phyloP scores from a whole-genome alignment of 2,888 invertebrate genomes.

The Diploptera punctata region DNA sequence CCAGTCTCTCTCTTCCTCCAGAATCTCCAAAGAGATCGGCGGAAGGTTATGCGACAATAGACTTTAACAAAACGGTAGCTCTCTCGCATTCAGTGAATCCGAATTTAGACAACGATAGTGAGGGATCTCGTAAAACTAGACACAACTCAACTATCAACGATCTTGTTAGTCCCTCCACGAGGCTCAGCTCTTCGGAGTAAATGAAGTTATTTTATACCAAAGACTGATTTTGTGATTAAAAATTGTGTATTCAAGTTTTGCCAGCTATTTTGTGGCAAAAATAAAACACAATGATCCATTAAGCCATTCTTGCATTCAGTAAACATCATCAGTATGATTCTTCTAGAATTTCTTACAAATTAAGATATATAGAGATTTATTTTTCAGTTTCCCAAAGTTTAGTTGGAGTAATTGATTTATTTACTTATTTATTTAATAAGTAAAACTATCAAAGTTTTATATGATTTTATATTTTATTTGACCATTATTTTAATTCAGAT shows the following conservation, averaged over 20 bases:
- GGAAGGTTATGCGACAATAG: constrained; percentile 88
- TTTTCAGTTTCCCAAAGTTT: too few relatives aligned
- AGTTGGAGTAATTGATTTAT: too few relatives aligned
- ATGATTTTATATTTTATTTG: too few relatives aligned
- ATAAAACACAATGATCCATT: too few relatives aligned
- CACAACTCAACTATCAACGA: constrained; percentile 78
- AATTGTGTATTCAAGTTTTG: not conserved
- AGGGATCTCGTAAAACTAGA: constrained; percentile 79
- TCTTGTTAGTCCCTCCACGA: constrained; percentile 55
- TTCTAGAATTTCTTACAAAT: too few relatives aligned
- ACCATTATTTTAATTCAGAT: too few relatives aligned
- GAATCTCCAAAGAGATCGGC: constrained; percentile 60
- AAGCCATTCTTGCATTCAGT: too few relatives aligned
- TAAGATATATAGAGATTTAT: too few relatives aligned
- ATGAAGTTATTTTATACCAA: not conserved
- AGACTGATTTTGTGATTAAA: not conserved
- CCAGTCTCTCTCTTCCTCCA: constrained; percentile 53
- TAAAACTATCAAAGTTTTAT: too few relatives aligned
- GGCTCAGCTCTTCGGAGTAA: constrained; percentile 62
- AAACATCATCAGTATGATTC: too few relatives aligned
- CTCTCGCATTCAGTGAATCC: constrained; percentile 81
- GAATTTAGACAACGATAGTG: constrained; percentile 69
- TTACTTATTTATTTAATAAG: too few relatives aligned
- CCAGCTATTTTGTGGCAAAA: too few relatives aligned
- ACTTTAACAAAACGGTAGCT: constrained; percentile 93